Conservation (phyloP, 2,113 vertebrate species). For the human region GRCh38 chr4:113781001-113781500, state of each 20-base stretch:
- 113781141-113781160: background rate
- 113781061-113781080: background rate
- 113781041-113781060: background rate
- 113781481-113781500: background rate
- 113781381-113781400: background rate
- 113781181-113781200: background rate
- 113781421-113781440: background rate
- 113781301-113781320: background rate
- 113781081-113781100: background rate
- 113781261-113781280: background rate
- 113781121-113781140: background rate
- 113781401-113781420: background rate
- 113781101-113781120: background rate
- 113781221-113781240: background rate
- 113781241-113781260: background rate
- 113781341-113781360: background rate
- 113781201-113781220: background rate
- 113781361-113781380: background rate
- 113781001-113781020: background rate
- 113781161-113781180: background rate
- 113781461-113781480: background rate
- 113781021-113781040: background rate
- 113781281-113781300: background rate
- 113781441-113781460: background rate
- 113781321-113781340: background rate